phyloP scores from a whole-genome alignment of 2,888 invertebrate species.

The Agrotis ipsilon region DNA sequence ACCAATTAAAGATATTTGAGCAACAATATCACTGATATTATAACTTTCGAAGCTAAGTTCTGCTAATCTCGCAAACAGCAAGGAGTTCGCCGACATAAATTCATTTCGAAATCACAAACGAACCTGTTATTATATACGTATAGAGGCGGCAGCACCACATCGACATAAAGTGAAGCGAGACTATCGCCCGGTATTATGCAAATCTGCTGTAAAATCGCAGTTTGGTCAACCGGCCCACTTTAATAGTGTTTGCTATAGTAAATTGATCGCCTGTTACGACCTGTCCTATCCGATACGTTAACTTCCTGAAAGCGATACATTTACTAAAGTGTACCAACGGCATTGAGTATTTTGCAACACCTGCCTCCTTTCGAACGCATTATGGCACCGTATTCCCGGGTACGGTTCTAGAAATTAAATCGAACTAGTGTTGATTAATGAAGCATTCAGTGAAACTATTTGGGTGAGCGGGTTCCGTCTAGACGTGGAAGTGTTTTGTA shows the following conservation, averaged over 20 bases:
- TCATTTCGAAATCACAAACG: conserved; percentile 59
- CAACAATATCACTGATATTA: conserved; percentile 41
- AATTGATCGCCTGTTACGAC: conserved; percentile 67
- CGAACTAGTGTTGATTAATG: conserved; percentile 56
- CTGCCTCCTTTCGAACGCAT: conserved; percentile 54
- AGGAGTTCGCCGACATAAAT: conserved; percentile 47
- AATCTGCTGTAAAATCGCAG: conserved; percentile 60
- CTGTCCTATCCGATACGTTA: conserved; percentile 69
- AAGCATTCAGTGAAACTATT: conserved; percentile 39
- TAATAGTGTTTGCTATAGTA: conserved; percentile 70
- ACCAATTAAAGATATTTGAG: conserved; percentile 36
- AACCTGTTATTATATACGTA: conserved; percentile 48
- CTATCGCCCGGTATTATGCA: conserved; percentile 59
- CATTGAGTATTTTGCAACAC: conserved; percentile 52
- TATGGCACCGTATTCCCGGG: conserved; percentile 44
- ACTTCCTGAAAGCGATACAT: conserved; percentile 69
- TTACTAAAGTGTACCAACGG: conserved; percentile 57
- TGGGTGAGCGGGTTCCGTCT: conserved; percentile 44
- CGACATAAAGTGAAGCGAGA: conserved; percentile 52
- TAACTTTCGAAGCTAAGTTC: conserved; percentile 37
- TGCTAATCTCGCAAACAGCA: conserved; percentile 41
- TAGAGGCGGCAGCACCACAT: conserved; percentile 31
- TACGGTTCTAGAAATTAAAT: conserved; percentile 46
- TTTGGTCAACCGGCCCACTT: conserved; percentile 71
- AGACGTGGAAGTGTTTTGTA: conserved; percentile 46